Evolutionary conservation across 2,797 vertebrate species (phyloP).

Genomic region (Parauchenoglanis punctatus): DNA sequence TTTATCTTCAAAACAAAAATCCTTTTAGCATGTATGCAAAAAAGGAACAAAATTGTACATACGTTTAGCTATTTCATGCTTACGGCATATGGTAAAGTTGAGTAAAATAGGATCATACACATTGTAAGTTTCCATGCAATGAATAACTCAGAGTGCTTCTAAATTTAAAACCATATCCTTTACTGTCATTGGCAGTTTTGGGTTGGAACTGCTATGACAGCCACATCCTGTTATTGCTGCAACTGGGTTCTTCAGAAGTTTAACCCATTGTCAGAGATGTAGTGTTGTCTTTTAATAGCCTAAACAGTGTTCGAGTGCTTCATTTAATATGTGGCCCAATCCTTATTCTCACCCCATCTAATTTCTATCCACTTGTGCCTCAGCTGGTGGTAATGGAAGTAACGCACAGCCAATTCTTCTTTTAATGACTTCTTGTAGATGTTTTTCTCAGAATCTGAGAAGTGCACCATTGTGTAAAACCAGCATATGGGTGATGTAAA

Average conservation of each 20-base stretch:
- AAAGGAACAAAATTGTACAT: neutral
- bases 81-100: slow-evolving; percentile 6
- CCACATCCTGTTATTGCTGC: slow-evolving; percentile 57
- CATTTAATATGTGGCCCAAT: neutral
- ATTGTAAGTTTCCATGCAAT: slow-evolving; percentile 43
- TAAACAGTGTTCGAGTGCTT: neutral
- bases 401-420: neutral
- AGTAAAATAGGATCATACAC: slow-evolving; percentile 30
- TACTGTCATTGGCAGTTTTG: slow-evolving; percentile 40
- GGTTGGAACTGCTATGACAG: slow-evolving; percentile 24
- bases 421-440: neutral
- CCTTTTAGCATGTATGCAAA: neutral
- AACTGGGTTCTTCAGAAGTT: slow-evolving; percentile 23
- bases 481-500: neutral
- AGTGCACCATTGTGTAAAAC: neutral
- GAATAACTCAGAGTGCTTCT: slow-evolving; percentile 15
- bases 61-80: neutral
- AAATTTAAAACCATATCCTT: slow-evolving; percentile 38
- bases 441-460: neutral
- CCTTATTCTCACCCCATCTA: neutral
- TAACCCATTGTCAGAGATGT: slow-evolving; percentile 25
- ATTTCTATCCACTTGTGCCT: neutral
- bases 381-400: neutral
- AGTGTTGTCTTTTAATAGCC: neutral
- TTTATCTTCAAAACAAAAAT: neutral